Evolutionary conservation across 2,888 invertebrate species (phyloP).

Genomic region (Taphrorychus bicolor): DNA sequence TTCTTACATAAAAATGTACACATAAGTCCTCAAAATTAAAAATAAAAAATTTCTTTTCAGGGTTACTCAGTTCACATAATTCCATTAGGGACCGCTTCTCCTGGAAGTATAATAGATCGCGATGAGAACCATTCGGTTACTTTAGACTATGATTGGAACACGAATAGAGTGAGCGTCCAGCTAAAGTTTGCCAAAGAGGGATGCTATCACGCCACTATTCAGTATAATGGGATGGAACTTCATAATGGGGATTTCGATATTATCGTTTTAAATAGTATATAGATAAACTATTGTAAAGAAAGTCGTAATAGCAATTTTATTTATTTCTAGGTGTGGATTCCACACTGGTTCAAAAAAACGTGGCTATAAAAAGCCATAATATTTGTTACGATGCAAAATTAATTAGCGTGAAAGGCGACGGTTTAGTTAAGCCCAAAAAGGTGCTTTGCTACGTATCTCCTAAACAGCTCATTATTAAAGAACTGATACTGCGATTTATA

Average conservation of each 20-base stretch:
- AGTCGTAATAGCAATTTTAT: too few species aligned
- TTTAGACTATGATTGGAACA: slow-evolving; percentile 79
- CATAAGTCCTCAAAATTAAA: background rate
- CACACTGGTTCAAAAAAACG: slow-evolving; percentile 85
- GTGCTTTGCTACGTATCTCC: slow-evolving; percentile 91
- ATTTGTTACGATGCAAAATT: slow-evolving; percentile 87
- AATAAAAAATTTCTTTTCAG: too few species aligned
- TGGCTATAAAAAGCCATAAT: slow-evolving; percentile 83
- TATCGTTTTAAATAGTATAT: slow-evolving; percentile 89
- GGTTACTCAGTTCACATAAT: slow-evolving; percentile 69
- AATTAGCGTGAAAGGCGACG: slow-evolving; percentile 67
- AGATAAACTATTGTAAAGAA: too few species aligned
- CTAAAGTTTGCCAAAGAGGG: slow-evolving; percentile 82
- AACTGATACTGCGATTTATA: slow-evolving; percentile 91
- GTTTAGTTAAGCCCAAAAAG: slow-evolving; percentile 78
- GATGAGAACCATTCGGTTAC: slow-evolving; percentile 64
- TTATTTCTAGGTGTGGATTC: slow-evolving; percentile 76
- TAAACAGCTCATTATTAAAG: slow-evolving; percentile 91
- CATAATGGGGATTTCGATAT: slow-evolving; percentile 93
- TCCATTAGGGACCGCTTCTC: slow-evolving; percentile 65
- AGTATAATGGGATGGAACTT: slow-evolving; percentile 75
- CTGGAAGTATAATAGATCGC: slow-evolving; percentile 54
- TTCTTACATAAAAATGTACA: too few species aligned
- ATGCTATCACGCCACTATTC: slow-evolving; percentile 81
- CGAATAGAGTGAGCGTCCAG: slow-evolving; percentile 78